Conservation (phyloP, 2,113 vertebrate genomes). For the Callocephalon fimbriatum region DNA sequence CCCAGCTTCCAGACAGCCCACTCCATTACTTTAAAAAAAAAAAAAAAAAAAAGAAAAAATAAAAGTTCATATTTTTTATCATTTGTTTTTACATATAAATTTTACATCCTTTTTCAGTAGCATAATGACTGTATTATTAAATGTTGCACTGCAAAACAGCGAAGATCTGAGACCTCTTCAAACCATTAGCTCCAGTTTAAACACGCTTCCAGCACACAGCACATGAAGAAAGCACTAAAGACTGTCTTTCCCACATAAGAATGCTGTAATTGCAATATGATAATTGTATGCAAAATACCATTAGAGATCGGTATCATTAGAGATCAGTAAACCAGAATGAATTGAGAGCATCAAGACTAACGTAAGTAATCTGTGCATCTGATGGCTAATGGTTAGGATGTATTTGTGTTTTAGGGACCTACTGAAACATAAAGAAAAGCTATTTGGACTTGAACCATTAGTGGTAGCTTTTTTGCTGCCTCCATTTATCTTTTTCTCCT, state of each 20-base stretch:
- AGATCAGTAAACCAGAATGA: background rate
- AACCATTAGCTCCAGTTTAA: background rate
- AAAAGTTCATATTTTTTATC: background rate
- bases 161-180: background rate
- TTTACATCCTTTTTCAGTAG: background rate
- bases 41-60: fast-evolving
- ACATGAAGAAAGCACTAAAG: background rate
- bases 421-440: background rate
- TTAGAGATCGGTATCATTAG: background rate
- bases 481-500: background rate
- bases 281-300: background rate
- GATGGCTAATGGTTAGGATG: background rate
- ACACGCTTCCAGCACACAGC: background rate
- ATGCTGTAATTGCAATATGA: background rate
- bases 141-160: background rate
- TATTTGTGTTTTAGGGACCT: background rate
- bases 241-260: background rate
- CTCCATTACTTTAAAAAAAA: background rate
- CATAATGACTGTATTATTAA: background rate
- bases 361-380: background rate
- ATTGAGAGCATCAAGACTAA: background rate
- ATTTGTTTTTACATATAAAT: background rate
- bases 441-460: background rate
- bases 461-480: background rate
- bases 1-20: background rate